Percentiles rank a stretch among this genome's conserved stretches.
phyloP scores from a whole-genome alignment of 2,113 vertebrate genomes.

The Syrrhaptes paradoxus region DNA sequence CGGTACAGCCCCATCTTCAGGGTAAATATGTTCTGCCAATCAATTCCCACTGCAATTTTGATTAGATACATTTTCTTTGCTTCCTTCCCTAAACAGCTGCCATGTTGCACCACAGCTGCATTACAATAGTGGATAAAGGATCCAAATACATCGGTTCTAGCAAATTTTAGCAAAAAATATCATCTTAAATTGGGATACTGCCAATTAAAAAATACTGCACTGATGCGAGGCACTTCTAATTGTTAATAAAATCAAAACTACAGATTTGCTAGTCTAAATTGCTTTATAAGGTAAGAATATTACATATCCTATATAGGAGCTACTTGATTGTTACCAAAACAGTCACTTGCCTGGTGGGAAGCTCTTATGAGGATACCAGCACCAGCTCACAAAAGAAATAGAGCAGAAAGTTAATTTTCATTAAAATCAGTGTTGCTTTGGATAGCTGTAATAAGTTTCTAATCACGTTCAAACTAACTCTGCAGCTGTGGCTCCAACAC shows the following conservation, averaged over 20 bases:
- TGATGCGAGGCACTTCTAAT: not conserved
- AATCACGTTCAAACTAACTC: not conserved
- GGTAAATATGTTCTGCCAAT: constrained; percentile 32
- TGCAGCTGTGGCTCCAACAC: not conserved
- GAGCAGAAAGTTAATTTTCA: constrained; percentile 38
- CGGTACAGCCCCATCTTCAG: not conserved
- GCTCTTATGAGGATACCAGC: not conserved
- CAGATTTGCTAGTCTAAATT: not conserved
- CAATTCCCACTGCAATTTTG: constrained; percentile 19
- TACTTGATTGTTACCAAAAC: not conserved
- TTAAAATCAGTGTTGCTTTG: constrained; percentile 33
- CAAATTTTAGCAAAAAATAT: not conserved
- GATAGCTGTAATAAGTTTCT: constrained; percentile 11
- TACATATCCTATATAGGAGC: not conserved
- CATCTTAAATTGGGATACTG: not conserved
- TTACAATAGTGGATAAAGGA: not conserved
- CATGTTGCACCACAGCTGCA: constrained; percentile 7
- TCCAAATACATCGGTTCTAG: not conserved
- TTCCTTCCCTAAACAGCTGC: constrained; percentile 9
- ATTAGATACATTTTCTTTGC: constrained; percentile 18
- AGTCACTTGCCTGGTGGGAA: not conserved
- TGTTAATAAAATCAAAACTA: not conserved
- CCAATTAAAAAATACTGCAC: not conserved
- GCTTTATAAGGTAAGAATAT: not conserved
- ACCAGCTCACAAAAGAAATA: not conserved